Percentiles rank a stretch among this genome's conserved stretches.
Evolutionary conservation across 2,888 invertebrate species (phyloP).

Genomic region (Aelia acuminata): DNA sequence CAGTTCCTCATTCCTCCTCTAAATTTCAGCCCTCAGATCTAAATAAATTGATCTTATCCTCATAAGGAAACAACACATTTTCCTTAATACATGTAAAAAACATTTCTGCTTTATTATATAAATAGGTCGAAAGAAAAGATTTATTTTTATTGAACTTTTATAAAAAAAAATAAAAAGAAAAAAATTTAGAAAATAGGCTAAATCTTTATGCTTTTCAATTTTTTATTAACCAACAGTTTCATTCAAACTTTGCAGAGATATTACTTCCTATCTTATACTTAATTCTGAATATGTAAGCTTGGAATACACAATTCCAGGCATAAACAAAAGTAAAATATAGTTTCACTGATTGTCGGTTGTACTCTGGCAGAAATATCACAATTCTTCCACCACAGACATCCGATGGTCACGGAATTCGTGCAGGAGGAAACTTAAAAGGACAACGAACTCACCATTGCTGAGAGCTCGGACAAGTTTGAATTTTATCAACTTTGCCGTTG

Average conservation of each 20-base stretch:
- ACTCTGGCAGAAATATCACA: not conserved
- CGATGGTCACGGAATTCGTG: conserved; percentile 19
- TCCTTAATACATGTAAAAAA: too few relatives aligned
- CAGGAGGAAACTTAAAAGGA: not conserved
- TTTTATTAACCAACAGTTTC: not conserved
- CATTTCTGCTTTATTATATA: too few relatives aligned
- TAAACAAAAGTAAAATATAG: not conserved
- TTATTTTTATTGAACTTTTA: too few relatives aligned
- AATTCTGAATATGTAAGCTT: not conserved
- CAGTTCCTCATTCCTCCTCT: too few relatives aligned
- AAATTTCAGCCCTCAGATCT: too few relatives aligned
- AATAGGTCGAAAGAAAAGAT: too few relatives aligned
- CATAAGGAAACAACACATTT: too few relatives aligned
- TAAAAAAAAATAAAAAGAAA: too few relatives aligned
- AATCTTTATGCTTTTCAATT: too few relatives aligned
- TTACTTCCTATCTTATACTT: not conserved
- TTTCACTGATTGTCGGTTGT: not conserved
- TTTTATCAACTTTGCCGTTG: not conserved
- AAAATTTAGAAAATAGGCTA: too few relatives aligned
- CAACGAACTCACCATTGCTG: not conserved
- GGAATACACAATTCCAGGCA: not conserved
- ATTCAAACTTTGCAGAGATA: not conserved
- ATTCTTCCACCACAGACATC: conserved; percentile 10
- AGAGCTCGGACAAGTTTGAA: not conserved
- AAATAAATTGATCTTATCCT: too few relatives aligned